These are phyloP conservation scores for Ophion slaviceki DNA, from an alignment of 2,888 invertebrate genomes.

Conservation along the genomic window DNA sequence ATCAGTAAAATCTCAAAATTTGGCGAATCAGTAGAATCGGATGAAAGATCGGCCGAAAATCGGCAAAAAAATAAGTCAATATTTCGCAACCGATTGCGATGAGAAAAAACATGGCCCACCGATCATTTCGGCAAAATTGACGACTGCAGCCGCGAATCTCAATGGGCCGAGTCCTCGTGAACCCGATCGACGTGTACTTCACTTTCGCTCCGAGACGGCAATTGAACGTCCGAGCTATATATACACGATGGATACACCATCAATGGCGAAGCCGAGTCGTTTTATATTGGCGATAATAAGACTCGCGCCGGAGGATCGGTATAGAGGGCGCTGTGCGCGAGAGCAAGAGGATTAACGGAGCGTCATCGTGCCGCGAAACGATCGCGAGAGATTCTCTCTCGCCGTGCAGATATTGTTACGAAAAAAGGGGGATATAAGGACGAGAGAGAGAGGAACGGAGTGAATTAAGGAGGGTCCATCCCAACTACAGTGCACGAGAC, in stretches of 20 bases:
- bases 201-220: not conserved
- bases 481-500: constrained; percentile 53
- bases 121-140: too few species aligned
- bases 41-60: not conserved
- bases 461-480: constrained; percentile 66
- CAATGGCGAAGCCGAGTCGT: constrained; percentile 3
- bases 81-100: too few species aligned
- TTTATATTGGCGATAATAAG: constrained; percentile 14
- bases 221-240: not conserved
- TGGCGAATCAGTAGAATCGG: not conserved
- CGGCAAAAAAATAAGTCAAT: too few species aligned
- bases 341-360: constrained; percentile 22
- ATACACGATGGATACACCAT: not conserved
- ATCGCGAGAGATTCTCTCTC: constrained; percentile 5
- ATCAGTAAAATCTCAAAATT: too few species aligned
- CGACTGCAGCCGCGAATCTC: too few species aligned
- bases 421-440: constrained; percentile 47
- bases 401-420: constrained; percentile 50
- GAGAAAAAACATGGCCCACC: too few species aligned
- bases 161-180: constrained; percentile 12
- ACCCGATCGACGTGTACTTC: not conserved
- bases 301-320: not conserved
- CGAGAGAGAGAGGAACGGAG: constrained; percentile 19
- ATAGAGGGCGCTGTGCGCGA: not conserved
- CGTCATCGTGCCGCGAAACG: constrained; percentile 35